Evolutionary conservation across 2,797 vertebrate species (phyloP).

Genomic region (Fratercula arctica): DNA sequence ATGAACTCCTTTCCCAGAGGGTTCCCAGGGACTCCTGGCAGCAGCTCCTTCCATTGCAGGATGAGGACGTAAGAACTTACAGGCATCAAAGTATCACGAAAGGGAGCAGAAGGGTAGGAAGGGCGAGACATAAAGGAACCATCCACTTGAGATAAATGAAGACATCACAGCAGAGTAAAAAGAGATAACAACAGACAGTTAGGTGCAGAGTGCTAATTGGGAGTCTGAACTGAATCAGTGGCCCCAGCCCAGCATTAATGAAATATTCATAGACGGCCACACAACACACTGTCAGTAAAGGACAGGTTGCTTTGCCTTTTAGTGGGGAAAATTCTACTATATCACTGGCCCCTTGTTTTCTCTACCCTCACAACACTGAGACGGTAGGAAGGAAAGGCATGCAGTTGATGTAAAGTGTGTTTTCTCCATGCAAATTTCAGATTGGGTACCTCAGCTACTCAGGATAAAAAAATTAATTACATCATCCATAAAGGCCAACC

Average conservation of each 20-base stretch:
- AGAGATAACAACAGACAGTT: conserved; percentile 68
- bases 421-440: neutral
- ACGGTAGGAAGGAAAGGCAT: neutral
- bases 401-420: neutral
- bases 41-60: neutral
- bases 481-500: neutral
- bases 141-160: conserved; percentile 60
- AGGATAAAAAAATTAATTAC: neutral
- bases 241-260: conserved; percentile 60
- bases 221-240: conserved; percentile 66
- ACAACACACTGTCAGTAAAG: conserved; percentile 41
- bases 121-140: conserved; percentile 31
- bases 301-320: conserved; percentile 28
- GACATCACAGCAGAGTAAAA: conserved; percentile 62
- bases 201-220: conserved; percentile 68
- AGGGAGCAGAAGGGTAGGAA: conserved; percentile 25
- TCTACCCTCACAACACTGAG: neutral
- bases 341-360: neutral
- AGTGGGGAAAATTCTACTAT: neutral
- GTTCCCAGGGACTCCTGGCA: neutral
- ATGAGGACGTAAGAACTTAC: neutral
- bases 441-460: neutral
- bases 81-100: neutral
- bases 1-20: neutral
- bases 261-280: conserved; percentile 58